phyloP scores from a whole-genome alignment of 2,888 invertebrate species.

The Caenorhabditis japonica region DNA sequence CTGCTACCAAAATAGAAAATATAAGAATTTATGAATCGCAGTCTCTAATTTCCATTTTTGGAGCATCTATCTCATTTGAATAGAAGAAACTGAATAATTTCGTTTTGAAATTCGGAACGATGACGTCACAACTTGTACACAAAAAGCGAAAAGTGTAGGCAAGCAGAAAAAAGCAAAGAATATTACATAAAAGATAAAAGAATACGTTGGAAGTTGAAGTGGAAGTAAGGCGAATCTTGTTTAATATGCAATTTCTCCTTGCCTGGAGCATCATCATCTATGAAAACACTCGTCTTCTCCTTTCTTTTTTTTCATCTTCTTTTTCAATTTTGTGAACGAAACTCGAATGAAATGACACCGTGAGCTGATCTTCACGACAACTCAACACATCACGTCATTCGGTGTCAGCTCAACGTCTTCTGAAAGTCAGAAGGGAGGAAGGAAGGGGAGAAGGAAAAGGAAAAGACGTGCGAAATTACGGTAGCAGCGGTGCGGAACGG shows the following conservation, averaged over 20 bases:
- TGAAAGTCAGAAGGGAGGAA: background rate
- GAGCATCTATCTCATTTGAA: no score
- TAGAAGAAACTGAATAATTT: no score
- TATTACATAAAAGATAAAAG: background rate
- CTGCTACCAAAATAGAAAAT: no score
- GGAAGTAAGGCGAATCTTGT: slow-evolving; percentile 18
- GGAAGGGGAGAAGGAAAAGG: background rate
- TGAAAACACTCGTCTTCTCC: slow-evolving; percentile 2
- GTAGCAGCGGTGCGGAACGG: slow-evolving; percentile 33
- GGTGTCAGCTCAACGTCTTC: background rate
- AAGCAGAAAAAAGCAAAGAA: background rate
- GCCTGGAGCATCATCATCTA: slow-evolving; percentile 4
- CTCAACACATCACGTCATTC: slow-evolving; percentile 12
- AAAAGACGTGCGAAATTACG: slow-evolving; percentile 4
- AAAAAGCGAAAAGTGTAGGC: no score
- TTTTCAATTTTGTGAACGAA: slow-evolving; percentile 13
- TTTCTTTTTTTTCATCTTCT: background rate
- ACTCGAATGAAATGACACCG: slow-evolving; percentile 28
- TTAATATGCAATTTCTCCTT: slow-evolving; percentile 30
- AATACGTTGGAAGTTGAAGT: background rate
- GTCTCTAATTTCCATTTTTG: no score
- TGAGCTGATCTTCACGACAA: slow-evolving; percentile 44
- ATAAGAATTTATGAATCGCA: no score
- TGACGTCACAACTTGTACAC: no score
- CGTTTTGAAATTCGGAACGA: no score